These are phyloP conservation scores for Triplophysa tibetana DNA, from an alignment of 2,113 vertebrate genomes.

Conservation along the genomic window DNA sequence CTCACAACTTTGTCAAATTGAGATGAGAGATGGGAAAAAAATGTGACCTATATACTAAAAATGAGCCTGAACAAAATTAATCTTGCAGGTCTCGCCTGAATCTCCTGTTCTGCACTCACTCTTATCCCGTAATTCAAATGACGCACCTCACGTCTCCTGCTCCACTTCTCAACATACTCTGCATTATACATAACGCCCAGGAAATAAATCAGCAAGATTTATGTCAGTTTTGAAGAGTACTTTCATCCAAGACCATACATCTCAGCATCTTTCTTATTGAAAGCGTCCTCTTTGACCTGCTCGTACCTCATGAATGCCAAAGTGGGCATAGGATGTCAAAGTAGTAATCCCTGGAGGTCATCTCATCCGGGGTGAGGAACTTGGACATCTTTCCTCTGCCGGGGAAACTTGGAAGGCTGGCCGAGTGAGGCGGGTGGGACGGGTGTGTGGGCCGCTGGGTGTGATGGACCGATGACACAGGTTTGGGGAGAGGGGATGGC, in stretches of 20 bases:
- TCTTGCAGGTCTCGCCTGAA: slow-evolving; percentile 48
- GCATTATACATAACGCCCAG: slow-evolving; percentile 23
- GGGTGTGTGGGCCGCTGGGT: slow-evolving; percentile 74
- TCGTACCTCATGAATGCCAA: slow-evolving; percentile 96
- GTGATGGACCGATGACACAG: slow-evolving; percentile 82
- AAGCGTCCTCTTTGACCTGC: not conserved
- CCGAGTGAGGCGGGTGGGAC: slow-evolving; percentile 68
- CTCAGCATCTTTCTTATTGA: slow-evolving; percentile 11
- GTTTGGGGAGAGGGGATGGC: slow-evolving; percentile 82
- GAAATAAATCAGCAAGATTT: not conserved
- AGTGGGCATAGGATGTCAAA: slow-evolving; percentile 98
- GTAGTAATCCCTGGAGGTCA: slow-evolving; percentile 98
- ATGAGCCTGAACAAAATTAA: slow-evolving; percentile 48
- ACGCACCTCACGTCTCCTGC: not conserved
- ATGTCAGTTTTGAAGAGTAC: not conserved
- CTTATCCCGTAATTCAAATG: slow-evolving; percentile 20
- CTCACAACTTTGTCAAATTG: slow-evolving; percentile 33
- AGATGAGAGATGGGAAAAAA: slow-evolving; percentile 45
- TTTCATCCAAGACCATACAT: not conserved
- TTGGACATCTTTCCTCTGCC: slow-evolving; percentile 93
- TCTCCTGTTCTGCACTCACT: not conserved
- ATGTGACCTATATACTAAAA: slow-evolving; percentile 62
- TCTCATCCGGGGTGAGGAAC: slow-evolving; percentile 92
- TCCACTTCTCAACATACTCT: slow-evolving; percentile 4
- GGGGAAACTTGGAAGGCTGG: slow-evolving; percentile 82